Evolutionary conservation across 2,797 vertebrate genomes (phyloP).

Genomic region (Anas georgica): DNA sequence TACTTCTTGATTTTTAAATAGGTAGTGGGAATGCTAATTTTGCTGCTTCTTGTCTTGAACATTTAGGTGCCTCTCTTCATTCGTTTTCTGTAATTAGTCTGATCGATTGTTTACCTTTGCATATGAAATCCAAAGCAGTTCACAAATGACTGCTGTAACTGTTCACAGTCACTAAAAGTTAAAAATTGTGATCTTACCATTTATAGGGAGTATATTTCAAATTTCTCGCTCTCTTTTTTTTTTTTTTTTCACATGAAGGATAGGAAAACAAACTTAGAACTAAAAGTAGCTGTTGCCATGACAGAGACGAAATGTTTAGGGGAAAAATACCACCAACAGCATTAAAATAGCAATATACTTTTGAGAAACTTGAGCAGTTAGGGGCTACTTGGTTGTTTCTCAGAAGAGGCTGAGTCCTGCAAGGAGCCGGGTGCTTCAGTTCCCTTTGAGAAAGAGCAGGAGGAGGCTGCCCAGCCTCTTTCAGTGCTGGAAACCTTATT

Average conservation of each 20-base stretch:
- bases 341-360: constrained; percentile 66
- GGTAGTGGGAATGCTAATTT: not conserved
- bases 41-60: not conserved
- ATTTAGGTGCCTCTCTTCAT: not conserved
- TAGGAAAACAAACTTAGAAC: constrained; percentile 42
- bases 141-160: not conserved
- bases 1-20: constrained; percentile 59
- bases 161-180: not conserved
- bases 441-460: not conserved
- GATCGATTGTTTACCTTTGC: not conserved
- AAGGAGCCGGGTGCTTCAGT: not conserved
- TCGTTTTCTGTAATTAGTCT: not conserved
- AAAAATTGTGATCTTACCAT: constrained; percentile 18
- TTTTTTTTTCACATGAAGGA: not conserved
- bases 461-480: not conserved
- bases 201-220: constrained; percentile 44
- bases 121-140: not conserved
- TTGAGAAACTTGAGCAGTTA: constrained; percentile 51
- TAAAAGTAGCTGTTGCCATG: constrained; percentile 57
- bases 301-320: constrained; percentile 55
- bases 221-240: not conserved
- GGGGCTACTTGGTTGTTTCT: constrained; percentile 51
- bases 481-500: constrained; percentile 34
- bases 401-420: not conserved
- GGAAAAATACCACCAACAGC: not conserved